Evolutionary conservation across 1,140 invertebrate genomes (phyloP), one percentile per base, ranked within the genome.

Genomic region (Cotesia typhae): DNA sequence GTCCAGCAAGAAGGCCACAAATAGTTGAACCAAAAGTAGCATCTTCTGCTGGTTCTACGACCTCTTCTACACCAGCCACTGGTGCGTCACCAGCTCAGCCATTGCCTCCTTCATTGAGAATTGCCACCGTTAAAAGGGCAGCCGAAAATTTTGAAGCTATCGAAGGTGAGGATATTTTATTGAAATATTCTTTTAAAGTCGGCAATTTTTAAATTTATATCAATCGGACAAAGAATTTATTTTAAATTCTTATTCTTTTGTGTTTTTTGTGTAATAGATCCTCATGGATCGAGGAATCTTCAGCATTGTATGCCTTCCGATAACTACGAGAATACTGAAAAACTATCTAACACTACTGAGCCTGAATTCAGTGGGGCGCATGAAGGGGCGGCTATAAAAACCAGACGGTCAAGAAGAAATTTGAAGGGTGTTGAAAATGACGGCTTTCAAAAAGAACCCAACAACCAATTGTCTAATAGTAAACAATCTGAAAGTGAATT

Each of bases 401-500:
- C 77, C 4, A 79, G 82, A 65, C 76, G 82, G 61, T 74, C 76
- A 0, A 82, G 83, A 53, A 84, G 85, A 52, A 79, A 82, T 1
- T 53, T 88, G 3, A 86, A 86, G 47, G 87, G 87, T 0, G 91
- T 92, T 20, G 91, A 92, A 77, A 92, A 92, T 76, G 85, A 90
- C 1, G 91, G 88, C 2, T 92, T 92, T 76, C 85, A 86, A 7
- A 84, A 87, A 59, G 84, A 87, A 75, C 37, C 81, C 1, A 84
- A 81, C 66, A 70, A 73, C 12, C 57, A 68, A 20, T 38, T 75
- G 51, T 38, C 80, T 1, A 77, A 77, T 6, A 74, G 80, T 0
- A 87, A 88, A 72, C 86, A 86, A 71, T 88, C 87, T 1, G 89
- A 89, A 67, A 94, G 93, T 3, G 94, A 95, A 84, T 88, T 95